Percentiles rank a stretch among this genome's conserved stretches.
Conservation (phyloP, 2,797 vertebrate genomes). For the Ctenopoma kingsleyae region DNA sequence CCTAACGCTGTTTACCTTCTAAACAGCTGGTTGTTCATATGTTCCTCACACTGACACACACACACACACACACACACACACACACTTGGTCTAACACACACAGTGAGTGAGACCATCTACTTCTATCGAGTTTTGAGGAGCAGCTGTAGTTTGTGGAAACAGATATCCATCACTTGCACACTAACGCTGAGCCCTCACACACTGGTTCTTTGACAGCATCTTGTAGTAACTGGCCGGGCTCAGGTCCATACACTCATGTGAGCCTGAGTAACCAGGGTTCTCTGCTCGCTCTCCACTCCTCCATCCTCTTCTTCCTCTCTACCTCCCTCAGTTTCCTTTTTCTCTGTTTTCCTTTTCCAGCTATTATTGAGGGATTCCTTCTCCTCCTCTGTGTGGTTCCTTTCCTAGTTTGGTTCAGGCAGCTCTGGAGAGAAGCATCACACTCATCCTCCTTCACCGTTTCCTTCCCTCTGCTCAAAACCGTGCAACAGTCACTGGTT, state of each 20-base stretch:
- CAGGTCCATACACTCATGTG: slow-evolving; percentile 59
- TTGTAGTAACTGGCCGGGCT: slow-evolving; percentile 51
- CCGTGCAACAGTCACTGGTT: slow-evolving; percentile 33
- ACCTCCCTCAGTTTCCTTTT: slow-evolving; percentile 18
- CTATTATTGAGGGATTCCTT: slow-evolving; percentile 14
- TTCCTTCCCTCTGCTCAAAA: slow-evolving; percentile 50
- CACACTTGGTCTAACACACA: slow-evolving; percentile 46
- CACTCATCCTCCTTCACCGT: slow-evolving; percentile 49
- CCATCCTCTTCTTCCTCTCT: slow-evolving; percentile 46
- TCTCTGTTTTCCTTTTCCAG: slow-evolving; percentile 14
- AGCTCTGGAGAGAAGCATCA: slow-evolving; percentile 45
- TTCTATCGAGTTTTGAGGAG: slow-evolving; percentile 48
- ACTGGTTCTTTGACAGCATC: slow-evolving; percentile 60
- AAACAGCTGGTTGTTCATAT: slow-evolving; percentile 61
- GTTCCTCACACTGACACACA: slow-evolving; percentile 14
- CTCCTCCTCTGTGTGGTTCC: slow-evolving; percentile 59
- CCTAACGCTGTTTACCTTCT: slow-evolving; percentile 67
- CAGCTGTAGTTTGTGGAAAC: slow-evolving; percentile 53
- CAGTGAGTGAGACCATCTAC: slow-evolving; percentile 35
- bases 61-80: slow-evolving; percentile 46
- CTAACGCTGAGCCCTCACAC: slow-evolving; percentile 48
- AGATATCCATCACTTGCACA: slow-evolving; percentile 46
- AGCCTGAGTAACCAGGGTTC: slow-evolving; percentile 51
- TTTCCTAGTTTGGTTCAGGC: slow-evolving; percentile 67
- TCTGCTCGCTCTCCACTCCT: slow-evolving; percentile 53